Evolutionary conservation across 2,888 invertebrate genomes (phyloP), one percentile per base, ranked within the genome.

Genomic region (Leucoptera coffeella): DNA sequence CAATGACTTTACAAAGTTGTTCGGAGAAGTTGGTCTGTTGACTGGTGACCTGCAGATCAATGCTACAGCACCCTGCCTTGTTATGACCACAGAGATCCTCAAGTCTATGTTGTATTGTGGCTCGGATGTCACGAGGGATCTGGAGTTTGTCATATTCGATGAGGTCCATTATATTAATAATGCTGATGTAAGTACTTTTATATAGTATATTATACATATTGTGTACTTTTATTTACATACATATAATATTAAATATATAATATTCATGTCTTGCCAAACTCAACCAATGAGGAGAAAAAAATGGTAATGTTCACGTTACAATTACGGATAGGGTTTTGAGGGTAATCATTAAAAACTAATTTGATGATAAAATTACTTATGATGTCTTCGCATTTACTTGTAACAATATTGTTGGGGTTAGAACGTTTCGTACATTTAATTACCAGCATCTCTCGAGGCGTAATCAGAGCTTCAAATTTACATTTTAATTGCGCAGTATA

Each of bases 121-220:
- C 6, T 85, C 85, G 32, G 96, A 97, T 45, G 85, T 94, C 28
- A 86, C 95, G 0, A 77, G 95, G 23, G 97, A 99, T 55, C 69
- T 99, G 28, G 97, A 99, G 53, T 99, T 93, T 72, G 99, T 99
- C 3, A 92, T 99, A 42, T 99, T 99, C 50, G 99, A 99, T 57
- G 99, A 99, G 67, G 95, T 97, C 5, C 99, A 99, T 55, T 99
- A 99, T 47, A 92, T 99, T 35, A 99, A 97, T 55, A 93, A 99
- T 60, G 78, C 83, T 22, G 92, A 94, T 67, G 89, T 86, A 41
- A 46, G 50, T 43, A 12, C 14, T 11, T 9, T 6, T 12, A 4
- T 23, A 13, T 7, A 22, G 5, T 9, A 12, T 8, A 23, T 7
- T 11, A 12, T 4, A 23, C 4, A 25, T 21, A 22, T 10, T 4